phyloP scores from a whole-genome alignment of 2,888 invertebrate genomes.

The Alentia gelatinosa region DNA sequence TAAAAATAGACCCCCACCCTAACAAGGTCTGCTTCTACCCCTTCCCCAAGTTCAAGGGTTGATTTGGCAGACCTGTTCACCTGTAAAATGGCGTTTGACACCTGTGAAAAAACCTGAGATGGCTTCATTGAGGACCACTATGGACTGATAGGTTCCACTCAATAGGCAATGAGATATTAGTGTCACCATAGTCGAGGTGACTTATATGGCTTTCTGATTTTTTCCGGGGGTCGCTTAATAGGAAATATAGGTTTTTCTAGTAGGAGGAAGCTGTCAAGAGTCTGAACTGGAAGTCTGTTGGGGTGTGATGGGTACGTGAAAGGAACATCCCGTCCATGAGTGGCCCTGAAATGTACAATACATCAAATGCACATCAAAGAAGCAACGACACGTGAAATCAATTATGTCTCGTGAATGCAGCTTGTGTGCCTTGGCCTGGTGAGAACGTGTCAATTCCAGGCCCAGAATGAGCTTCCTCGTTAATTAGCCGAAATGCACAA shows the following conservation, averaged over 20 bases:
- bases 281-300: not conserved
- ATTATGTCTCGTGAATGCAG: constrained; percentile 1
- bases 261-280: not conserved
- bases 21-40: not conserved
- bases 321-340: not conserved
- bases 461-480: not conserved
- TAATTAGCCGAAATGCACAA: not conserved
- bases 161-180: constrained; percentile 18
- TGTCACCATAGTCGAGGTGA: not conserved
- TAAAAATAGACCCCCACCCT: not conserved
- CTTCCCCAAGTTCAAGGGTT: not conserved
- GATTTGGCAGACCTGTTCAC: not conserved
- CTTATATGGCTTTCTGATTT: constrained; percentile 40
- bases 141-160: not conserved
- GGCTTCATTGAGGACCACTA: not conserved
- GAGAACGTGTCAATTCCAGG: not conserved
- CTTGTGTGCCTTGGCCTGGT: constrained; percentile 11
- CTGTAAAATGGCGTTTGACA: constrained; percentile 10
- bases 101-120: not conserved
- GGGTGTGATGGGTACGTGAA: not conserved
- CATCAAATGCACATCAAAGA: constrained; percentile 9
- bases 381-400: constrained; percentile 24
- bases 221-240: not conserved
- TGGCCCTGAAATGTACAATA: constrained; percentile 18
- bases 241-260: constrained; percentile 24